Conservation (phyloP, 2,888 invertebrate genomes). For the Acanthococcus lagerstroemiae region DNA sequence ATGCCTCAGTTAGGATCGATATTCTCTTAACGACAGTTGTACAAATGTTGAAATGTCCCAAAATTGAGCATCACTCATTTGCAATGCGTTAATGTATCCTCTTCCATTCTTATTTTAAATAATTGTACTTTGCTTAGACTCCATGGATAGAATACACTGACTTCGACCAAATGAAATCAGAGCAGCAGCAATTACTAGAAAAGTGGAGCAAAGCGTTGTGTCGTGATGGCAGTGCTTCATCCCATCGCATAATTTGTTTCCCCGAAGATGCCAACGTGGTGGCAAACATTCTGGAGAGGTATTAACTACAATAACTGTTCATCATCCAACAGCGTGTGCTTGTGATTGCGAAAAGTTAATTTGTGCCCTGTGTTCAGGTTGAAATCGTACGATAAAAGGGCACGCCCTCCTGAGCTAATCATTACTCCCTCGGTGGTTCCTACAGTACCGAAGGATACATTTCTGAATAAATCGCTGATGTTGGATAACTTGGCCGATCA, state of each 20-base stretch:
- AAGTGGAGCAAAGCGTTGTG: constrained; percentile 50
- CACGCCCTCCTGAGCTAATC: constrained; percentile 49
- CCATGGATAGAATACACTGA: constrained; percentile 61
- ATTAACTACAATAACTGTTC: not conserved
- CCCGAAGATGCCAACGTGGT: constrained; percentile 45
- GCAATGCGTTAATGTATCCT: too few relatives aligned
- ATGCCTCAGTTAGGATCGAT: too few relatives aligned
- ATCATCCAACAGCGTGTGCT: too few relatives aligned
- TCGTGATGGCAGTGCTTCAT: constrained; percentile 41
- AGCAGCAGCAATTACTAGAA: constrained; percentile 46
- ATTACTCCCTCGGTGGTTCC: constrained; percentile 44
- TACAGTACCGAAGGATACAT: constrained; percentile 41
- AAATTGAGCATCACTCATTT: too few relatives aligned
- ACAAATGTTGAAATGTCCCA: too few relatives aligned
- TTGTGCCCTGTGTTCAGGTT: constrained; percentile 42
- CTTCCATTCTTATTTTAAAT: too few relatives aligned
- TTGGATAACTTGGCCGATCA: constrained; percentile 39
- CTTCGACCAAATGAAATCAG: constrained; percentile 47
- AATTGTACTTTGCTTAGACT: constrained; percentile 39
- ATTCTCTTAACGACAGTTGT: too few relatives aligned
- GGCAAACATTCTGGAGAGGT: constrained; percentile 46
- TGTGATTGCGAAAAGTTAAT: not conserved
- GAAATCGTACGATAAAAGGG: constrained; percentile 54
- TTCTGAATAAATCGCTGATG: constrained; percentile 43
- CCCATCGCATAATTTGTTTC: constrained; percentile 37